Evolutionary conservation across 2,797 vertebrate genomes (phyloP).

Genomic region (Okamejei kenojei): DNA sequence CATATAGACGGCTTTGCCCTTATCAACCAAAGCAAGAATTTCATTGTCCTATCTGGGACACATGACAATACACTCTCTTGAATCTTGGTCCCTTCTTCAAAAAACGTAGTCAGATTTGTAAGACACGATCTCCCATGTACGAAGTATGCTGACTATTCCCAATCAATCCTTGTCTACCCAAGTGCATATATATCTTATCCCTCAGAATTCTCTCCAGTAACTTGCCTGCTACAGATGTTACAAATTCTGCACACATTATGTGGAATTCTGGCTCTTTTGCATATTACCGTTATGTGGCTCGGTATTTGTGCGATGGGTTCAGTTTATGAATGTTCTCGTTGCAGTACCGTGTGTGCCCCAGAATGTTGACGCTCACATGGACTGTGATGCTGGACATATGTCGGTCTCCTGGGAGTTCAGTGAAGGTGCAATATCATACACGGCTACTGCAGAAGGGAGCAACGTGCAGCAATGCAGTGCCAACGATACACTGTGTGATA

Average conservation of each 20-base stretch:
- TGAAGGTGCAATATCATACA: slow-evolving; percentile 36
- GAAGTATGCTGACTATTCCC: too few species aligned
- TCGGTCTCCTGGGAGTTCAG: slow-evolving; percentile 22
- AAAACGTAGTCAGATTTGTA: too few species aligned
- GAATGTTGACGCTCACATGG: neutral
- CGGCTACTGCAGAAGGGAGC: slow-evolving; percentile 45
- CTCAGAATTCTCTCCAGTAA: too few species aligned
- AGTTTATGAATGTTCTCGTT: neutral
- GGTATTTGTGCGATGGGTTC: neutral
- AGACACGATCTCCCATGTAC: too few species aligned
- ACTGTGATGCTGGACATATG: slow-evolving; percentile 1
- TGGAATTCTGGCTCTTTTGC: neutral
- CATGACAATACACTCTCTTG: too few species aligned
- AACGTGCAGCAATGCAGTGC: slow-evolving; percentile 48
- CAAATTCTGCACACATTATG: neutral
- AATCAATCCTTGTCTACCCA: too few species aligned
- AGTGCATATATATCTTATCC: too few species aligned
- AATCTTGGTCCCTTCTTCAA: too few species aligned
- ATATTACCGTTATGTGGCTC: neutral
- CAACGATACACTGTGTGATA: slow-evolving; percentile 7
- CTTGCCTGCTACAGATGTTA: neutral
- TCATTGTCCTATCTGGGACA: too few species aligned
- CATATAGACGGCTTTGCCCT: too few species aligned
- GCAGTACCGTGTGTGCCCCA: slow-evolving; percentile 33
- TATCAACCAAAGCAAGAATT: too few species aligned